Base-by-base conservation (phyloP, 2,113 vertebrate species). In the Perca schrenkii region DNA sequence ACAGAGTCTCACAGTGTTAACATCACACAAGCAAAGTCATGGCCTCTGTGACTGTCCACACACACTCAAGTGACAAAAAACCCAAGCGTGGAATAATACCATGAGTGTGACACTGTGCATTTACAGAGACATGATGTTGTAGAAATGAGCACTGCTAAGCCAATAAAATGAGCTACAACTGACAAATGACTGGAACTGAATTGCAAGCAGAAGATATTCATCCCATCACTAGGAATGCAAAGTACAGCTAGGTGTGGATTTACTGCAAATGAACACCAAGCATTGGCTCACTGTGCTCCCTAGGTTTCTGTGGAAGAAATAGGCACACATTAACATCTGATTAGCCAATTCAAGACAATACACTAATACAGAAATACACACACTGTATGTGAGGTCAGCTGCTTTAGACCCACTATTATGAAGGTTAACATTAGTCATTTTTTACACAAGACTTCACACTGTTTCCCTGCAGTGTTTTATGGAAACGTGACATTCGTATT, bases 1-100 rank as follows among this genome's bases (percentile, higher is more conserved):
- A 91, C 88, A 76, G 21, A 89, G 91, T 94, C 93, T 82, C 46
- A 62, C 67, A 75, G 80, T 28, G 89, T 92, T 91, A 94, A 64
- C 77, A 50, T 92, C 91, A 91, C 81, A 76, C 64, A 43, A 36
- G 77, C 78, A 85, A 82, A 83, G 87, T 80, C 82, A 69, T 16
- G 69, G 84, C 84, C 84, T 85, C 71, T 75, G 49, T 54, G 79
- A 73, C 79, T 70, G 80, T 83, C 70, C 84, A 64, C 77, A 84
- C 57, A 74, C 82, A 85, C 67, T 74, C 53, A 15, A 74, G 50
- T 75, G 82, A 82, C 69, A 76, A 81, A 53, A 83, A 57, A 31
- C 52, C 69, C 17, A 49, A 79, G 65, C 14, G 1, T 50, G 58
- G 57, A 85, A 68, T 58, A 74, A 82, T 15, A 74, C 16, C 47